Evolutionary conservation across 2,113 vertebrate species (phyloP).

Genomic region (Phyllopteryx taeniolatus): DNA sequence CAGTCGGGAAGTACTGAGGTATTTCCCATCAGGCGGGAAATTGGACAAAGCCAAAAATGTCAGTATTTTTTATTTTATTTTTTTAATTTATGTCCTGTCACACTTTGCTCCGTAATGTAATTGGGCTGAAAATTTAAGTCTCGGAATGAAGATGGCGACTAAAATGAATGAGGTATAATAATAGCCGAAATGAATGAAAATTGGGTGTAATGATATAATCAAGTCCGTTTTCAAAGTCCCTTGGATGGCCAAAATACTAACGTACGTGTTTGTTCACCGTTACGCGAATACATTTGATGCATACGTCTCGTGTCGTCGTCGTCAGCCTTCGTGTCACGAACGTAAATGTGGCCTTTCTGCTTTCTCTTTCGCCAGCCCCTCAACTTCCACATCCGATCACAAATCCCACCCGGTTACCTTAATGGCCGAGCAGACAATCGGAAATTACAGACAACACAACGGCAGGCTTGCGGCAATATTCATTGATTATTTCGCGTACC

Average conservation of each 20-base stretch:
- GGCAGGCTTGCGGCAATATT: too few species aligned
- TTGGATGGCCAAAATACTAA: constrained; percentile 15
- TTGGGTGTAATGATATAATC: constrained; percentile 41
- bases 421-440: too few species aligned
- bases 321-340: too few species aligned
- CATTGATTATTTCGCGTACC: too few species aligned
- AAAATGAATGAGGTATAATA: constrained; percentile 70
- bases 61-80: too few species aligned
- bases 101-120: constrained; percentile 58
- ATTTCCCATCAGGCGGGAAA: constrained; percentile 34
- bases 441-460: too few species aligned
- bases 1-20: neutral
- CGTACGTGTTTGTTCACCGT: neutral
- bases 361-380: too few species aligned
- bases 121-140: constrained; percentile 64
- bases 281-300: neutral
- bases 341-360: too few species aligned
- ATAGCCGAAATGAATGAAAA: constrained; percentile 53
- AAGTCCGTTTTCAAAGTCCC: neutral
- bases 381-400: too few species aligned
- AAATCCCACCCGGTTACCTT: too few species aligned
- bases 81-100: constrained; percentile 39
- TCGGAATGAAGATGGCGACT: constrained; percentile 62
- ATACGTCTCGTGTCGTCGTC: neutral
- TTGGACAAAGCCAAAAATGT: constrained; percentile 41